These are phyloP conservation scores for Caenorhabditis zanzibari DNA, from an alignment of 2,888 invertebrate genomes.

Conservation along the genomic window DNA sequence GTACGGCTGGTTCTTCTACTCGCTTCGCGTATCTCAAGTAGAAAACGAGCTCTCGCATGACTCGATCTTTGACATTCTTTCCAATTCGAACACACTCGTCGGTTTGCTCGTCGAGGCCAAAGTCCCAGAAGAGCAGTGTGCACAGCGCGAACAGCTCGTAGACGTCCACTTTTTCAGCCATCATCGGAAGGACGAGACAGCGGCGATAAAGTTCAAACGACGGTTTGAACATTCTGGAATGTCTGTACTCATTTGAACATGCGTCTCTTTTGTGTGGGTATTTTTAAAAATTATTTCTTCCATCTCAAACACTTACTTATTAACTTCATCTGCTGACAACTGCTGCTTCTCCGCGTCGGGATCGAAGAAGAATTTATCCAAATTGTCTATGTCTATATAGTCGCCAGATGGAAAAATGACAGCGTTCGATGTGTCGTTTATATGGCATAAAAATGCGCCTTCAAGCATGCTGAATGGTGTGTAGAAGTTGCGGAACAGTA, in stretches of 20 bases:
- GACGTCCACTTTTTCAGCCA: conserved; percentile 48
- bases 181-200: conserved; percentile 39
- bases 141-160: conserved; percentile 57
- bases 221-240: conserved; percentile 56
- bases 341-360: conserved; percentile 28
- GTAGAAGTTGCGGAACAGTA: conserved; percentile 63
- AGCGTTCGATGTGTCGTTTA: conserved; percentile 43
- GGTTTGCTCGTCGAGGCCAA: conserved; percentile 53
- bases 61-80: conserved; percentile 35
- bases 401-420: conserved; percentile 55
- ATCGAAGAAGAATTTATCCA: conserved; percentile 45
- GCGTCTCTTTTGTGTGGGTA: neutral
- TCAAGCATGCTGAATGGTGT: conserved; percentile 53
- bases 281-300: neutral
- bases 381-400: conserved; percentile 54
- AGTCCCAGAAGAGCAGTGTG: conserved; percentile 60
- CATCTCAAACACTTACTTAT: conserved; percentile 34
- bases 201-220: conserved; percentile 51
- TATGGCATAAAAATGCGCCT: conserved; percentile 48
- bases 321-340: conserved; percentile 33
- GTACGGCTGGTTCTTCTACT: conserved; percentile 48
- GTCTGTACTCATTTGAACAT: conserved; percentile 23
- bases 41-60: conserved; percentile 50
- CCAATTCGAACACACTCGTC: conserved; percentile 50
- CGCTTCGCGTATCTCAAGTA: conserved; percentile 36